Base-by-base conservation (phyloP, 2,888 invertebrate species). In the Acleris laterana region DNA sequence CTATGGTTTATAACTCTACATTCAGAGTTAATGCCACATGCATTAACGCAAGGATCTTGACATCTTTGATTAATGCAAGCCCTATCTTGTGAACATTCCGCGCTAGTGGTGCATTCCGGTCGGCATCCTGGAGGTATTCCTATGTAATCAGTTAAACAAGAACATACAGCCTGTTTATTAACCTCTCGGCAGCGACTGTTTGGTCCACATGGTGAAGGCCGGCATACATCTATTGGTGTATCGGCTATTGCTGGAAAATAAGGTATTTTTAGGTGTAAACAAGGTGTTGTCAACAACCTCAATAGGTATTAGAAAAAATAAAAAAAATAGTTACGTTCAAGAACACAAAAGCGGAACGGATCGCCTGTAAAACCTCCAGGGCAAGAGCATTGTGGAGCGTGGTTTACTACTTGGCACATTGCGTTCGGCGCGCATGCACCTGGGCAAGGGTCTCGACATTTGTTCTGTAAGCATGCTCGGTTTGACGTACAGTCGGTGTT, bases 1-100 rank as follows among this genome's bases (percentile, higher is more conserved):
- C 95, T 96, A 77, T 97, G 97, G 82, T 96, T 96, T 62, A 95
- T 95, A 13, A 96, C 96, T 78, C 95, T 94, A 78, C 97, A 97
- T 58, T 94, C 93, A 0, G 96, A 93, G 75, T 95, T 95, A 78
- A 90, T 89, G 20, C 96, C 96, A 82, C 96, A 96, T 20, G 94
- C 93, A 74, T 94, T 94, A 20, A 93, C 87, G 74, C 97, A 97
- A 48, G 97, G 97, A 83, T 97, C 94, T 56, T 91, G 87, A 81
- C 97, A 98, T 88, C 96, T 96, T 72, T 96, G 95, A 77, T 95
- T 95, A 11, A 96, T 88, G 78, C 97, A 97, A 5, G 97, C 96
- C 79, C 94, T 95, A 72, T 96, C 94, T 62, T 93, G 92, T 3
- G 95, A 83, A 83, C 97, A 97, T 83, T 97, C 97, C 0, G 95